Conservation (phyloP, 2,113 vertebrate genomes). For the Podarcis raffonei region DNA sequence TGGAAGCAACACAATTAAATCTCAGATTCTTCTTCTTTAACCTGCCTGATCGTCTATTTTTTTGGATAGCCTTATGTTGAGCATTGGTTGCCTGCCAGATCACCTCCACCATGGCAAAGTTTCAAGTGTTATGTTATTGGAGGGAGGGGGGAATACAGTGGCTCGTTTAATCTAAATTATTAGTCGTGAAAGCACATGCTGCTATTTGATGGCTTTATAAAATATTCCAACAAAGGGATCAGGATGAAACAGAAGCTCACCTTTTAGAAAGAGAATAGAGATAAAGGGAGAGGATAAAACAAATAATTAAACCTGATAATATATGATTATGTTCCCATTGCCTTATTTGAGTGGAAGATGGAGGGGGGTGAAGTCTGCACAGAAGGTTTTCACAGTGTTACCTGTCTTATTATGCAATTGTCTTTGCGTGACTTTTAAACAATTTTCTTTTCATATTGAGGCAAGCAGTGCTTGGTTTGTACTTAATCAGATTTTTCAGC, state of each 20-base stretch:
- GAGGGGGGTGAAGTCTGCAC: constrained; percentile 38
- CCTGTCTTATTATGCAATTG: constrained; percentile 24
- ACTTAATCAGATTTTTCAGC: neutral
- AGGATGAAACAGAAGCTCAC: constrained; percentile 44
- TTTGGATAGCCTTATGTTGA: neutral
- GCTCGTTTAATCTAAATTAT: neutral
- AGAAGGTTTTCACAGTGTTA: constrained; percentile 22
- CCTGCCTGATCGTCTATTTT: neutral
- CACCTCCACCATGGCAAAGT: neutral
- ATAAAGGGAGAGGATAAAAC: constrained; percentile 49
- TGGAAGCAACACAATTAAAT: neutral
- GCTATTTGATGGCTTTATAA: constrained; percentile 40
- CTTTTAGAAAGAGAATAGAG: constrained; percentile 31
- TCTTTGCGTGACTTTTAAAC: constrained; percentile 48
- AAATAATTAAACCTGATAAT: constrained; percentile 65
- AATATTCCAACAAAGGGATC: constrained; percentile 26
- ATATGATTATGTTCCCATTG: constrained; percentile 54
- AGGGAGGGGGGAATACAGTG: neutral
- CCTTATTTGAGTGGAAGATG: constrained; percentile 47
- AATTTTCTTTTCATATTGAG: neutral
- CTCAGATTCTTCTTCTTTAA: neutral
- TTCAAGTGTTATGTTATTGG: neutral
- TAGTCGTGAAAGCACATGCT: constrained; percentile 3
- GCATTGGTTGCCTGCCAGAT: neutral
- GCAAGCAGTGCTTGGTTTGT: constrained; percentile 12